A percentile compares a stretch with the other conserved stretches of the same genome.
Evolutionary conservation across 2,113 vertebrate genomes (phyloP).

Genomic region (Leptobrachium leishanense): DNA sequence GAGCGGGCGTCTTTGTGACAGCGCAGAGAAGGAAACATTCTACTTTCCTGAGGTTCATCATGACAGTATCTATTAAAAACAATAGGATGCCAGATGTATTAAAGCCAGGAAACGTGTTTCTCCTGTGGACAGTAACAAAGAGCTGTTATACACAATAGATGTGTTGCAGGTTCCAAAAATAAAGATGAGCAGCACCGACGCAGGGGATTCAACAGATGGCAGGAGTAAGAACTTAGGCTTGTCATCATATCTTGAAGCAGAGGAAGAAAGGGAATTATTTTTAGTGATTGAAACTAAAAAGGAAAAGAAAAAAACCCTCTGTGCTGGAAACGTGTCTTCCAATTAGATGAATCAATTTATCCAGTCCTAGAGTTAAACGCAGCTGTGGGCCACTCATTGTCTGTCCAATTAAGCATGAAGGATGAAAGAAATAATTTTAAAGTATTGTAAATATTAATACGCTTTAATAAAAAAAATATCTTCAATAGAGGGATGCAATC

Average conservation of each 20-base stretch:
- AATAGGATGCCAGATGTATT: not conserved
- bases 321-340: not conserved
- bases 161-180: slow-evolving; percentile 48
- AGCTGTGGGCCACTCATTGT: not conserved
- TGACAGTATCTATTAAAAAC: slow-evolving; percentile 18
- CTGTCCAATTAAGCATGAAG: not conserved
- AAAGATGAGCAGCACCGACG: slow-evolving; percentile 45
- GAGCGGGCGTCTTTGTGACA: too few species aligned
- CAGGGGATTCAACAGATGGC: slow-evolving; percentile 45
- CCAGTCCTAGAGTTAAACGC: not conserved
- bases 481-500: not conserved
- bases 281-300: slow-evolving; percentile 15
- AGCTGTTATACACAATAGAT: slow-evolving; percentile 31
- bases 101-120: slow-evolving; percentile 31
- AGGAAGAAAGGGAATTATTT: slow-evolving; percentile 41
- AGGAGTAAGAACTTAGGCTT: slow-evolving; percentile 43
- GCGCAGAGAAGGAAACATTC: not conserved
- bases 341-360: not conserved
- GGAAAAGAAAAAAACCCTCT: not conserved
- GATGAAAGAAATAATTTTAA: not conserved
- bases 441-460: not conserved
- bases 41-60: not conserved
- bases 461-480: not conserved
- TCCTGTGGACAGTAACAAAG: slow-evolving; percentile 36
- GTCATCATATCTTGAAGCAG: slow-evolving; percentile 51